Evolutionary conservation across 2,888 invertebrate genomes (phyloP).

Genomic region (Hirtodrosophila trivittata): DNA sequence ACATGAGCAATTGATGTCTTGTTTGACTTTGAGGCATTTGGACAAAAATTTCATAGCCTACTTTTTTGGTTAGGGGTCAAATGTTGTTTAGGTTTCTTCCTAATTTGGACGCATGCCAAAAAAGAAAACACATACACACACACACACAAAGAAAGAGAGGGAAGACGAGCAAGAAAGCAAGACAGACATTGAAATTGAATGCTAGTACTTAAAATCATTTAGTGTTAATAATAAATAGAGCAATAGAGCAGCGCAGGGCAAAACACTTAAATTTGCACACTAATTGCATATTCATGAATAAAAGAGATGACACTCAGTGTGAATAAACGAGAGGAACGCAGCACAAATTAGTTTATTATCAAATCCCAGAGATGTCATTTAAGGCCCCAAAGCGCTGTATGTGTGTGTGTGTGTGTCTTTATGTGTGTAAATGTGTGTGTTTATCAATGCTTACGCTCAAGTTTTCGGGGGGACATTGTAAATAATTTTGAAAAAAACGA

Average conservation of each 20-base stretch:
- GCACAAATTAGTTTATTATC: slow-evolving; percentile 71
- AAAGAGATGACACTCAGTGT: slow-evolving; percentile 43
- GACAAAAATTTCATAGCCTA: slow-evolving; percentile 46
- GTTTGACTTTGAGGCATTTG: slow-evolving; percentile 57
- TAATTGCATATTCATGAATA: slow-evolving; percentile 79
- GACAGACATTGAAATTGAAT: slow-evolving; percentile 63
- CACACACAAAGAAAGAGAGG: not conserved
- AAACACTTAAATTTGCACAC: slow-evolving; percentile 75
- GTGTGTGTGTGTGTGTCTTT: slow-evolving; percentile 12
- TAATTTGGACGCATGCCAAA: slow-evolving; percentile 48
- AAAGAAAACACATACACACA: not conserved
- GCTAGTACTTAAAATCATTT: slow-evolving; percentile 60
- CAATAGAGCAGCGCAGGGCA: slow-evolving; percentile 27
- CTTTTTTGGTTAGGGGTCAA: slow-evolving; percentile 16
- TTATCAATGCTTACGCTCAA: slow-evolving; percentile 55
- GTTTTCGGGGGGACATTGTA: slow-evolving; percentile 37
- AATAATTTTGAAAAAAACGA: slow-evolving; percentile 67
- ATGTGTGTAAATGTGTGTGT: slow-evolving; percentile 26
- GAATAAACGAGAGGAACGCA: slow-evolving; percentile 25
- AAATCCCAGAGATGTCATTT: slow-evolving; percentile 77
- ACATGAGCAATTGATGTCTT: slow-evolving; percentile 63
- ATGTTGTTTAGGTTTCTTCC: slow-evolving; percentile 7
- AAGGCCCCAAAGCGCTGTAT: slow-evolving; percentile 41
- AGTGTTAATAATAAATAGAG: slow-evolving; percentile 74
- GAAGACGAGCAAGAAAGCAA: not conserved